Percentiles rank a stretch among this genome's conserved stretches.
phyloP scores from a whole-genome alignment of 2,113 vertebrate species.

The Albula goreensis region DNA sequence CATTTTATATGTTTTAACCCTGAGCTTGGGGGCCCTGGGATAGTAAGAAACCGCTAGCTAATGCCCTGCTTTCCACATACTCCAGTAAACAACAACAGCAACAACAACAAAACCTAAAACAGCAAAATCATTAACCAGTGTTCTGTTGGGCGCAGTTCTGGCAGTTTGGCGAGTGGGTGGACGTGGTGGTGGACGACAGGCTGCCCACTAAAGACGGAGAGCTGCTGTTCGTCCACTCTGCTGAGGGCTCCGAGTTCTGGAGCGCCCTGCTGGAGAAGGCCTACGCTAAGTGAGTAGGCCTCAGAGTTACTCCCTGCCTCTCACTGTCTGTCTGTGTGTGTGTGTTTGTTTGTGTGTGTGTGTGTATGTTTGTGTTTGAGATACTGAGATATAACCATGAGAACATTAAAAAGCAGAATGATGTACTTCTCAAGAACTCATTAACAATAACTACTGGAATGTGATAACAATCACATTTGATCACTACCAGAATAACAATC shows the following conservation, averaged over 20 bases:
- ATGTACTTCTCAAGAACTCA: background rate
- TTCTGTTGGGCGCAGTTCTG: slow-evolving; percentile 76
- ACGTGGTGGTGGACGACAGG: slow-evolving; percentile 89
- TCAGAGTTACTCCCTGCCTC: background rate
- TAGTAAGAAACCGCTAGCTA: no score
- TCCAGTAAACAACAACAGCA: no score
- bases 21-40: no score
- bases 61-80: no score
- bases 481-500: no score
- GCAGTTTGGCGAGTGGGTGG: slow-evolving; percentile 94
- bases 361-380: background rate
- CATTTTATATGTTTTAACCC: no score
- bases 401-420: background rate
- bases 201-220: slow-evolving; percentile 83
- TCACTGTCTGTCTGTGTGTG: background rate
- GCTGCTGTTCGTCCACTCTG: slow-evolving; percentile 89
- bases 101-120: no score
- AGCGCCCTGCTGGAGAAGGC: slow-evolving; percentile 93
- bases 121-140: no score
- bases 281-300: slow-evolving; percentile 84
- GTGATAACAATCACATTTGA: no score
- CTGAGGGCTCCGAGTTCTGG: slow-evolving; percentile 86
- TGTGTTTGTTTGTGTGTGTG: background rate
- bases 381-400: background rate
- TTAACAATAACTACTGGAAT: background rate